phyloP scores from a whole-genome alignment of 2,113 vertebrate genomes.

The Pantherophis guttatus region DNA sequence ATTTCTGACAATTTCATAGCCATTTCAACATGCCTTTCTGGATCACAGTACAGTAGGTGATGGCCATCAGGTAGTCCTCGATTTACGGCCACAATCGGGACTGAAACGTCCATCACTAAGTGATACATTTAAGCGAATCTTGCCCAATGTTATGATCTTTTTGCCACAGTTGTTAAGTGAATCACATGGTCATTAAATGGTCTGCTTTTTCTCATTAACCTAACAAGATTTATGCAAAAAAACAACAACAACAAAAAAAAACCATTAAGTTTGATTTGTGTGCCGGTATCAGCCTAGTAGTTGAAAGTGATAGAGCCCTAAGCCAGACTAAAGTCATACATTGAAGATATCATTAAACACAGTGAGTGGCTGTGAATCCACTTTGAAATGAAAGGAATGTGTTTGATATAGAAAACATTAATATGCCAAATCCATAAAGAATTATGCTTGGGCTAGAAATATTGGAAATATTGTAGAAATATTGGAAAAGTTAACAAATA shows the following conservation, averaged over 20 bases:
- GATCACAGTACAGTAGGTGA: neutral
- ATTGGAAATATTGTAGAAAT: neutral
- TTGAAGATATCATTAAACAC: neutral
- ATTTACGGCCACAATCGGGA: neutral
- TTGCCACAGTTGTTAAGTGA: neutral
- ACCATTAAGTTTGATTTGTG: neutral
- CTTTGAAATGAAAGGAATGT: neutral
- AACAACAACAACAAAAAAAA: no score
- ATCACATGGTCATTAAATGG: neutral
- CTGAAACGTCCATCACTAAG: neutral
- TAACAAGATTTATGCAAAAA: neutral
- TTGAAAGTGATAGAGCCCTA: neutral
- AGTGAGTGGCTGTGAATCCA: neutral
- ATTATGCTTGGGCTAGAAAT: neutral
- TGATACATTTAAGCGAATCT: neutral
- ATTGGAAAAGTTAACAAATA: neutral
- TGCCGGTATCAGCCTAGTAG: neutral
- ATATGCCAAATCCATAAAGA: neutral
- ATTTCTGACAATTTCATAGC: neutral
- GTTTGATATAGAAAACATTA: neutral
- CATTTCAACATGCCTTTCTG: neutral
- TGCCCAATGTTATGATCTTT: neutral
- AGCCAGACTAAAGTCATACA: neutral
- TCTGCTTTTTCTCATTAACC: neutral
- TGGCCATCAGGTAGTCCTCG: neutral